Percentiles rank a stretch among this genome's conserved stretches.
Conservation (phyloP, 2,113 vertebrate species). For the Columba livia region DNA sequence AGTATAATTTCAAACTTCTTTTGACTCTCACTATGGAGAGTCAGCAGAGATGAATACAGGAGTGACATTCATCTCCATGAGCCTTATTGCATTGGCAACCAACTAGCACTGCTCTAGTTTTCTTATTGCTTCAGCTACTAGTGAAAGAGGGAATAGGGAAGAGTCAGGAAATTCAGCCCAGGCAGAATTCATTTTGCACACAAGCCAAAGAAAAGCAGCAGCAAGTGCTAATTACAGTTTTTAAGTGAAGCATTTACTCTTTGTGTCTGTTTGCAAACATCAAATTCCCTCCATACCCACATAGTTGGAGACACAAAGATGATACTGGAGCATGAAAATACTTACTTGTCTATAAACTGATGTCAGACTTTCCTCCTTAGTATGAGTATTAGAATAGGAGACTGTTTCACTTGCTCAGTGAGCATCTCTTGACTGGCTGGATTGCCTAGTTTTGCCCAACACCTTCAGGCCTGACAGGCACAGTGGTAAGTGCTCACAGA, state of each 20-base stretch:
- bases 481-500: background rate
- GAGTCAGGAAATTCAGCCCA: background rate
- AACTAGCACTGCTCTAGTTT: background rate
- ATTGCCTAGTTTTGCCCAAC: background rate
- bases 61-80: background rate
- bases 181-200: background rate
- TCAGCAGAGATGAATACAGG: background rate
- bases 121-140: background rate
- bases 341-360: background rate
- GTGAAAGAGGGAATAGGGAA: background rate
- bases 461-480: background rate
- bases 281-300: slow-evolving; percentile 18
- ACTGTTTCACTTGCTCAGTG: background rate
- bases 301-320: background rate
- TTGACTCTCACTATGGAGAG: background rate
- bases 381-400: background rate
- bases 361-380: background rate
- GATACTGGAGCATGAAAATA: background rate
- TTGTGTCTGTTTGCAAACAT: slow-evolving; percentile 56
- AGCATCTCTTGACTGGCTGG: background rate
- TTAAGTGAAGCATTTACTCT: slow-evolving; percentile 18
- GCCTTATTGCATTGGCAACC: background rate
- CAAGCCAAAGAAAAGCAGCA: background rate
- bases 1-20: background rate
- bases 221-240: slow-evolving; percentile 32